Evolutionary conservation across 2,797 vertebrate genomes (phyloP).

Genomic region (Syncerus caffer): DNA sequence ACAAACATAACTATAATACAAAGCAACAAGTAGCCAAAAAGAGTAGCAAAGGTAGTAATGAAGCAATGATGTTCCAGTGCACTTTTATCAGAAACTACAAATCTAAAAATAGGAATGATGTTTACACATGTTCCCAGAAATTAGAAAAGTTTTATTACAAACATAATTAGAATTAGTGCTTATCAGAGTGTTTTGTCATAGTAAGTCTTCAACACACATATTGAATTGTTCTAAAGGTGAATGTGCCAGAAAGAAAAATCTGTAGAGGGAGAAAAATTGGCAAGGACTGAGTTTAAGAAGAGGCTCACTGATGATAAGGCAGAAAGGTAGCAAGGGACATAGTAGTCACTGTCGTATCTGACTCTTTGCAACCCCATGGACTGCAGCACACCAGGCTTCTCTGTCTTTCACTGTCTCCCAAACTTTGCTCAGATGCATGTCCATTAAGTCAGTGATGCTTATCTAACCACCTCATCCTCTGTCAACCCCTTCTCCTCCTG

Average conservation of each 20-base stretch:
- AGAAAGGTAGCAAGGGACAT: not conserved
- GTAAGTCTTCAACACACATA: not conserved
- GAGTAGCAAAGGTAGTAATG: not conserved
- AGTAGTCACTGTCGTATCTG: not conserved
- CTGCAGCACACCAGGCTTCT: not conserved
- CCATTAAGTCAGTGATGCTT: not conserved
- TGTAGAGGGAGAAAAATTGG: not conserved
- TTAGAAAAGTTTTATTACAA: not conserved
- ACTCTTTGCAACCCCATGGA: not conserved
- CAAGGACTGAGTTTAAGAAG: not conserved
- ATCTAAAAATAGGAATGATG: not conserved
- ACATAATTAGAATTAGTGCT: not conserved
- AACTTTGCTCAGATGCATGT: not conserved
- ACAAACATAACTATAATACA: not conserved
- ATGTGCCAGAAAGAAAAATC: not conserved
- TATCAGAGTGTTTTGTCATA: not conserved
- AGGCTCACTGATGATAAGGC: not conserved
- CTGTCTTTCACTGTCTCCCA: fast-evolving
- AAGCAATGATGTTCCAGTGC: not conserved
- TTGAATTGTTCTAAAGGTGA: not conserved
- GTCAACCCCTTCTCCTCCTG: not conserved
- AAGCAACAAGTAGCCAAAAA: not conserved
- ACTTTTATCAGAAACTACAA: not conserved
- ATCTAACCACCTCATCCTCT: not conserved
- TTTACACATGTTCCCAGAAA: not conserved